Evolutionary conservation across 2,888 invertebrate species (phyloP), one percentile per base, ranked within the genome.

Genomic region (Archaeoteleia sp.): DNA sequence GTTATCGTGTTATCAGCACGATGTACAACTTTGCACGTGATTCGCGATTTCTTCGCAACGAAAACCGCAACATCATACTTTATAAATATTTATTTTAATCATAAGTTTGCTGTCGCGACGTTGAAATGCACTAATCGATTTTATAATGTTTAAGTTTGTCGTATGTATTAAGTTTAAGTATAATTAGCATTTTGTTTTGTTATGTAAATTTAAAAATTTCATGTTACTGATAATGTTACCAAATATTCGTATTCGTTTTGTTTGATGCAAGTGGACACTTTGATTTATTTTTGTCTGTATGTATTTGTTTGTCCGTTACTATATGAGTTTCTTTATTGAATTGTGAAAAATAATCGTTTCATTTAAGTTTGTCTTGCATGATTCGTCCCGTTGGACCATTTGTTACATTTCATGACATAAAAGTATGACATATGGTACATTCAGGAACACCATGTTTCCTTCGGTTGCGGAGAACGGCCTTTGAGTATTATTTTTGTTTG

Each of bases 1-100:
- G 66, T 74, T 75, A 77, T 78, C 79, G 74, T 63, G 75, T 79
- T 79, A 79, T 79, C 79, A 73, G 55, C 62, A 43, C 62, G 17
- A 25, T 42, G 66, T 45, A 55, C 51, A n/a, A 49, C 67, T 67
- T 61, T 66, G 60, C 66, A 48, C 66, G 58, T 35, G 54, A 66
- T 48, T 54, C 54, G 48, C 53, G 43, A 66, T 60, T 60, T 66
- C 54, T 54, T 66, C 43, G 54, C 35, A 34, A 34, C 49, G 20
- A 49, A 66, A 66, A 60, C 45, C 27, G 65, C 65, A 66, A 66
- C n/a, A 58, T 66, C 65, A 66, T 53, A 42, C 58, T 66, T 58
- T 53, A 66, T 66, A 66, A 66, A 66, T 66, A 66, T 66, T 66
- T 53, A 66, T 58, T 46, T 53, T 58, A 39, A 53, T 55, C 55